A percentile compares a stretch with the other conserved stretches of the same genome.
Evolutionary conservation across 1,140 invertebrate species (phyloP).

Genomic region (Aleiodes sp.): DNA sequence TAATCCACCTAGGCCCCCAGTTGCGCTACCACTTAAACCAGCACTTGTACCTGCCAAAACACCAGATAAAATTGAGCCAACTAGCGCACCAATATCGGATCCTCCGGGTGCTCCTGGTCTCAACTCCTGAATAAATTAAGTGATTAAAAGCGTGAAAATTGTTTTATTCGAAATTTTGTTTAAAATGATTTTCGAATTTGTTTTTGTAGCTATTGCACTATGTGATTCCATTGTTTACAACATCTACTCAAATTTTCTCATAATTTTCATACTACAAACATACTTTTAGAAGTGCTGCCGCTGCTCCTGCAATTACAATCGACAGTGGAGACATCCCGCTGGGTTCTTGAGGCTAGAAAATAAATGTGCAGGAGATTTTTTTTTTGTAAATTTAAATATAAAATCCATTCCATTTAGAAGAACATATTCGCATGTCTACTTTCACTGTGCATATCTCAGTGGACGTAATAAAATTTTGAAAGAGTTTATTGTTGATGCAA

Average conservation of each 20-base stretch:
- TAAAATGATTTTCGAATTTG: neutral
- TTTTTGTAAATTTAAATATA: neutral
- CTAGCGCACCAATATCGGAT: slow-evolving; percentile 50
- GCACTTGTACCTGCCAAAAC: slow-evolving; percentile 55
- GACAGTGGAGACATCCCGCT: slow-evolving; percentile 52
- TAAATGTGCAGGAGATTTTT: neutral
- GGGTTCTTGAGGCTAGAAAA: slow-evolving; percentile 47
- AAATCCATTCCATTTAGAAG: neutral
- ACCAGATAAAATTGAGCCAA: slow-evolving; percentile 55
- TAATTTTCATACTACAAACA: too few species aligned
- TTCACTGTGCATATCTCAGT: slow-evolving; percentile 14
- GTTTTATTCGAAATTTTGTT: slow-evolving; percentile 3
- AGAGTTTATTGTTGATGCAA: neutral
- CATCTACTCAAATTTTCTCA: too few species aligned
- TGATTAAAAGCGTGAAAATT: slow-evolving; percentile 5
- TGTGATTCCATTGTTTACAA: too few species aligned
- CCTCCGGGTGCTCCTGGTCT: slow-evolving; percentile 40
- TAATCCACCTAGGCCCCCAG: neutral
- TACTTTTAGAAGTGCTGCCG: slow-evolving; percentile 56
- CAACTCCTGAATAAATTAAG: slow-evolving; percentile 44
- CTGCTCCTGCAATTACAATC: slow-evolving; percentile 48
- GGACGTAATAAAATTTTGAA: slow-evolving; percentile 14
- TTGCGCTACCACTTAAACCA: slow-evolving; percentile 49
- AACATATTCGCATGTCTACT: slow-evolving; percentile 23
- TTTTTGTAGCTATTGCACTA: too few species aligned